These are phyloP conservation scores for Pycnonotus jocosus DNA, from an alignment of 2,113 vertebrate genomes.

Conservation along the genomic window DNA sequence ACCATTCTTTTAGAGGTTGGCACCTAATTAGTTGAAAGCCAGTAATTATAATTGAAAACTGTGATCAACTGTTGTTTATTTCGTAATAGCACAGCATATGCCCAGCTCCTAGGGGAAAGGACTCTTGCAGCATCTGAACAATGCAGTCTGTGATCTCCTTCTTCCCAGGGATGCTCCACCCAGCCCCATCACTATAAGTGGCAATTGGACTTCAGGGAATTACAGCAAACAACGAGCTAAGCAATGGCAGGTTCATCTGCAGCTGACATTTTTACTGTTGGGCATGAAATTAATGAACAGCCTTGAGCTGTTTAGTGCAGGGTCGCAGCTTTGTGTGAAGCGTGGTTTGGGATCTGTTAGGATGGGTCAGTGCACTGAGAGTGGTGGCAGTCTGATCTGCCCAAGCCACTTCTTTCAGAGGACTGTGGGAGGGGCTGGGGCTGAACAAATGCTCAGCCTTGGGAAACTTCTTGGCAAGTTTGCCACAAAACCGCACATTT, in stretches of 20 bases:
- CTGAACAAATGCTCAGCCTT: neutral
- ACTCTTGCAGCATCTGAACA: conserved; percentile 14
- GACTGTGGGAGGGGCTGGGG: fast-evolving
- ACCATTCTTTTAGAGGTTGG: neutral
- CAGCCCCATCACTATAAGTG: neutral
- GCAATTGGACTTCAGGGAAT: neutral
- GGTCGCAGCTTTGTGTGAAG: neutral
- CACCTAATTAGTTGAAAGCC: neutral
- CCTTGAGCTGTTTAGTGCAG: neutral
- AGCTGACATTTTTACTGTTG: neutral
- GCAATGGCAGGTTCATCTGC: neutral
- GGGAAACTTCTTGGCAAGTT: neutral
- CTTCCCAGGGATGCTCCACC: conserved; percentile 42
- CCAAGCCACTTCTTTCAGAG: neutral
- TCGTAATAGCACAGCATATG: neutral
- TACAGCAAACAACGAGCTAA: neutral
- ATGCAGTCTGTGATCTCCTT: conserved; percentile 2
- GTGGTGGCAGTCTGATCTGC: neutral
- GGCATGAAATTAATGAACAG: neutral
- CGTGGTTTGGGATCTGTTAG: neutral
- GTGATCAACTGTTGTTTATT: neutral
- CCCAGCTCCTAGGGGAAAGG: neutral
- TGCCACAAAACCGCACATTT: neutral
- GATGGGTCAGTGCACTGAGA: neutral
- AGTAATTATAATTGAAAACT: neutral